Percentiles rank a stretch among this genome's conserved stretches.
These are phyloP conservation scores for Enteromius mattozi DNA, from an alignment of 2,797 vertebrate genomes.

Conservation along the genomic window DNA sequence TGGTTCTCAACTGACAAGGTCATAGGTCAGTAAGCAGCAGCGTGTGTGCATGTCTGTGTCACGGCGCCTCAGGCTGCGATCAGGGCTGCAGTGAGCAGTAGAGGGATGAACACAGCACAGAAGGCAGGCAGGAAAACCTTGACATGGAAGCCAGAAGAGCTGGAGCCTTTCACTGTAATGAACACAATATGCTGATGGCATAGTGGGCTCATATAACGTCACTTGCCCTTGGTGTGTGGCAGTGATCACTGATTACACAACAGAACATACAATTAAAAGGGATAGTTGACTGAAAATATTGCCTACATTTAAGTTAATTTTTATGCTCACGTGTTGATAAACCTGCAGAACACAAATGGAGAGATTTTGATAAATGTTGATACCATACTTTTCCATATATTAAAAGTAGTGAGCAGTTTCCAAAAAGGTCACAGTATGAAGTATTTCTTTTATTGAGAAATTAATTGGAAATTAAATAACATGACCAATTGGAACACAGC, in stretches of 20 bases:
- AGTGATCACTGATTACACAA: constrained; percentile 20
- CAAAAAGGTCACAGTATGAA: not conserved
- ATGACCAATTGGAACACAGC: not conserved
- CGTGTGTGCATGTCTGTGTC: constrained; percentile 33
- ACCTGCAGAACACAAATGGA: not conserved
- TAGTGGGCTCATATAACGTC: not conserved
- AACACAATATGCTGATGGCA: constrained; percentile 24
- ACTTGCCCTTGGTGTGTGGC: not conserved
- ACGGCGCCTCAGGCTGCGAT: constrained; percentile 46
- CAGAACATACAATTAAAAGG: not conserved
- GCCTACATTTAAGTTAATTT: not conserved
- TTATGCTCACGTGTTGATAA: not conserved
- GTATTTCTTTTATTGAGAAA: not conserved
- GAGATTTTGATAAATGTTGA: not conserved
- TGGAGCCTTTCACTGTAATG: constrained; percentile 49
- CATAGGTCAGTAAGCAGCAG: constrained; percentile 55
- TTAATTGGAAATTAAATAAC: not conserved
- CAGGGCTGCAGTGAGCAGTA: constrained; percentile 42
- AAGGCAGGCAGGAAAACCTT: constrained; percentile 32
- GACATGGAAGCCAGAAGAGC: constrained; percentile 25
- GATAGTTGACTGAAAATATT: not conserved
- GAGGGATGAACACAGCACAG: constrained; percentile 20
- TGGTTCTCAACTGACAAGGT: constrained; percentile 56
- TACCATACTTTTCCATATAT: not conserved
- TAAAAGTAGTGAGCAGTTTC: not conserved